These are phyloP conservation scores for Proterorhinus semilunaris DNA, from an alignment of 2,113 vertebrate genomes.

Conservation along the genomic window DNA sequence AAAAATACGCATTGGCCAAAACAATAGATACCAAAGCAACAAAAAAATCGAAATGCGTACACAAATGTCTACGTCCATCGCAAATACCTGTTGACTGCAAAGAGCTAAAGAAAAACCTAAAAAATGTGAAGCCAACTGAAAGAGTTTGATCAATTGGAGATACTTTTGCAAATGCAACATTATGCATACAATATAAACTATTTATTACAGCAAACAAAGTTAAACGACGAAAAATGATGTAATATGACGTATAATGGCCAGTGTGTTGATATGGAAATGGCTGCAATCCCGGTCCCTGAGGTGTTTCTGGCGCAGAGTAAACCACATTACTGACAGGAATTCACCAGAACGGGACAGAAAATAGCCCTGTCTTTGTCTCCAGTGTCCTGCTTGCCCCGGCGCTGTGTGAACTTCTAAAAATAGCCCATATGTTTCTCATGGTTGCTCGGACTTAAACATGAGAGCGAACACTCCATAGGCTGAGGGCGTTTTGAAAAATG, in stretches of 20 bases:
- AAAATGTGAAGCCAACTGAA: too few relatives aligned
- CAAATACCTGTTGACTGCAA: too few relatives aligned
- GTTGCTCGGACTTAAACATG: conserved; percentile 33
- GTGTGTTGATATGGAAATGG: background rate
- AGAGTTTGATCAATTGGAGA: too few relatives aligned
- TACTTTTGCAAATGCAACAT: too few relatives aligned
- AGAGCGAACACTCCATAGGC: conserved; percentile 24
- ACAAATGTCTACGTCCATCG: too few relatives aligned
- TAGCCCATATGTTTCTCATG: conserved; percentile 65
- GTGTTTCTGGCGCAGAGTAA: background rate
- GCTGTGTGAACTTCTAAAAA: conserved; percentile 51
- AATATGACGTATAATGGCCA: background rate
- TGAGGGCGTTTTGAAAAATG: conserved; percentile 21
- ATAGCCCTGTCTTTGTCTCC: conserved; percentile 25
- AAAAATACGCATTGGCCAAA: background rate
- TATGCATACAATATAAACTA: too few relatives aligned
- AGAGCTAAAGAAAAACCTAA: too few relatives aligned
- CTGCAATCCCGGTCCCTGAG: background rate
- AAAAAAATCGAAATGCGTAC: too few relatives aligned
- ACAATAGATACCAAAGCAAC: too few relatives aligned
- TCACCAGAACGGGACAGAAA: conserved; percentile 8
- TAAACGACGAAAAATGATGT: background rate
- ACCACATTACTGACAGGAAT: background rate
- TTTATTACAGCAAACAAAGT: background rate
- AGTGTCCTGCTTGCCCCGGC: conserved; percentile 25